These are phyloP conservation scores for Oscheius onirici DNA, from an alignment of 2,888 invertebrate genomes.

Conservation along the genomic window DNA sequence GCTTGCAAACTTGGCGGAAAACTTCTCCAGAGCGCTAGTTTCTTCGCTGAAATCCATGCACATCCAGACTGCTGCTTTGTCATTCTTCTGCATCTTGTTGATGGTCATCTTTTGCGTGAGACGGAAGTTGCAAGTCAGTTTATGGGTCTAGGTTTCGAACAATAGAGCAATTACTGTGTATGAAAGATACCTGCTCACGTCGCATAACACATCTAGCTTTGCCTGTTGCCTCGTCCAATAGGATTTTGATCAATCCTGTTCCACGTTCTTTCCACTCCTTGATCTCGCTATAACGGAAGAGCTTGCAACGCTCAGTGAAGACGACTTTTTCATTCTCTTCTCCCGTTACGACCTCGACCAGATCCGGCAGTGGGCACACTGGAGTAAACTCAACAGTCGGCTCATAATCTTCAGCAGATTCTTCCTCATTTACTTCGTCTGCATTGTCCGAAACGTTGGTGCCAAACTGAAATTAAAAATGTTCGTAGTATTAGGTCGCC, in stretches of 20 bases:
- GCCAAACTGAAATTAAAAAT: conserved; percentile 9
- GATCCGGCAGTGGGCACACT: conserved; percentile 66
- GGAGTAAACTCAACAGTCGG: conserved; percentile 61
- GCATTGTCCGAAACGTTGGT: conserved; percentile 21
- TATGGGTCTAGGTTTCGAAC: conserved; percentile 47
- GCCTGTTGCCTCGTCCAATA: conserved; percentile 79
- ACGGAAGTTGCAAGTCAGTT: conserved; percentile 69
- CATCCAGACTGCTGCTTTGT: conserved; percentile 78
- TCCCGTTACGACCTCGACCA: conserved; percentile 67
- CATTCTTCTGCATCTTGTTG: conserved; percentile 70
- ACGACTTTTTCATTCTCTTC: conserved; percentile 69
- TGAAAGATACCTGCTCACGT: conserved; percentile 79
- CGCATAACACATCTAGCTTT: conserved; percentile 84
- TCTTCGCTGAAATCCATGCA: conserved; percentile 88
- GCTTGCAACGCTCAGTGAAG: conserved; percentile 72
- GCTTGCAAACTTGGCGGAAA: conserved; percentile 44
- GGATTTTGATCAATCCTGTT: conserved; percentile 74
- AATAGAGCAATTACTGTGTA: no score
- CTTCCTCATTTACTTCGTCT: conserved; percentile 30
- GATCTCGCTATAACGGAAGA: conserved; percentile 71
- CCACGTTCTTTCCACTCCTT: conserved; percentile 74
- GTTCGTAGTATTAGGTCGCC: no score
- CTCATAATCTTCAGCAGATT: conserved; percentile 44
- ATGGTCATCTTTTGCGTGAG: conserved; percentile 77
- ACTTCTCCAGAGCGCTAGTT: conserved; percentile 39